These are phyloP conservation scores for Anneissia japonica DNA, from an alignment of 35 echinoderm and acorn worm species.

Conservation along the genomic window DNA sequence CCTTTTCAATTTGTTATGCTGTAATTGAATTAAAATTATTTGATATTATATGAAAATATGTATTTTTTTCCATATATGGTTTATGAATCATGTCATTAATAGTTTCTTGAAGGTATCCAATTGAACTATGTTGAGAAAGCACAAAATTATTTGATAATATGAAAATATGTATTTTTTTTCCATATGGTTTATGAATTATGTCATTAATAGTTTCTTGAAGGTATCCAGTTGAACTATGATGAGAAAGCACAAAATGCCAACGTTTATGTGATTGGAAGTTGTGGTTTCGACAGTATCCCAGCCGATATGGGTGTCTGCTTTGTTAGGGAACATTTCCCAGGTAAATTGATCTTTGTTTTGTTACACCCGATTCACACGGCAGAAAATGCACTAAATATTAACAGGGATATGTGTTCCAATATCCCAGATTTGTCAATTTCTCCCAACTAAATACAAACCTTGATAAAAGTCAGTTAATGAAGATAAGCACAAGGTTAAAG, in stretches of 20 bases:
- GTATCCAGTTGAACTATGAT: slow-evolving; percentile 63
- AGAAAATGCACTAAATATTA: too few species aligned
- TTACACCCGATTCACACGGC: not conserved
- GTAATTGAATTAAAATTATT: too few species aligned
- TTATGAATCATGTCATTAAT: not conserved
- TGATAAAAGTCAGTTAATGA: too few species aligned
- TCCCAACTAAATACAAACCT: not conserved
- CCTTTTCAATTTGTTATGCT: too few species aligned
- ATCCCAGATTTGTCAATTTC: not conserved
- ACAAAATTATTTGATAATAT: too few species aligned
- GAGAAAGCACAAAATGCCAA: slow-evolving; percentile 53
- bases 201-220: slow-evolving; percentile 62
- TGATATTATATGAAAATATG: too few species aligned
- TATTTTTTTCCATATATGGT: not conserved
- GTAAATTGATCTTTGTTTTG: too few species aligned
- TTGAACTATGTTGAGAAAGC: slow-evolving; percentile 66
- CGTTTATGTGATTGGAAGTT: slow-evolving; percentile 74
- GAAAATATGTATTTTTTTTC: not conserved
- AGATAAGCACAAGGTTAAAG: too few species aligned
- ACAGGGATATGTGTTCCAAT: too few species aligned
- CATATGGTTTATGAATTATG: not conserved
- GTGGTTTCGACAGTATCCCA: slow-evolving; percentile 93
- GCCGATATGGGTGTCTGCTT: slow-evolving; percentile 78
- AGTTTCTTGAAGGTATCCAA: slow-evolving; percentile 77
- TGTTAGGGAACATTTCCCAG: slow-evolving; percentile 75